A percentile compares a stretch with the other conserved stretches of the same genome.
These are phyloP conservation scores for Hypocryptadius cinnamomeus DNA, from an alignment of 2,113 vertebrate genomes.

Conservation along the genomic window DNA sequence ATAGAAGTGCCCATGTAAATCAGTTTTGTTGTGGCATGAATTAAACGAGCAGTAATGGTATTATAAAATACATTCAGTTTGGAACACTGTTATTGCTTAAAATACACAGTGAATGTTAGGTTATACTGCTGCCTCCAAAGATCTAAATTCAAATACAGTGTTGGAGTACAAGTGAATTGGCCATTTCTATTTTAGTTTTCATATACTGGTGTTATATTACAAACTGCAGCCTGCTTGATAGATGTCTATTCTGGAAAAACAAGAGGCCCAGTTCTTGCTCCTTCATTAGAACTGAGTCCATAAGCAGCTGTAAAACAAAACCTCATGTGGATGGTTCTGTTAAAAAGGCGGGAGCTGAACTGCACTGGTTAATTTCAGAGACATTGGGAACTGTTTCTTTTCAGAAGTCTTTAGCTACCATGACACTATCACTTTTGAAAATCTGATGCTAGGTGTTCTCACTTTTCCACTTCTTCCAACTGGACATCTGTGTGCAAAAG, in stretches of 20 bases:
- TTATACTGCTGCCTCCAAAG: background rate
- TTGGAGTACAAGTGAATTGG: background rate
- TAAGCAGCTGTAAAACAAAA: background rate
- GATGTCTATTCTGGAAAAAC: background rate
- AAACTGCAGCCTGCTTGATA: background rate
- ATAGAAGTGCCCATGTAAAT: background rate
- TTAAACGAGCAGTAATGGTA: background rate
- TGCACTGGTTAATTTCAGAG: background rate
- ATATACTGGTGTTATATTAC: background rate
- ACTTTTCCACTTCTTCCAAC: background rate
- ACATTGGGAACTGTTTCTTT: background rate
- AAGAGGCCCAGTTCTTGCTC: background rate
- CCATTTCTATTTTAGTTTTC: background rate
- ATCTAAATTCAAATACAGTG: background rate
- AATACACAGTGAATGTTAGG: background rate
- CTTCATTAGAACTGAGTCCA: background rate
- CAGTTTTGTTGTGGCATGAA: background rate
- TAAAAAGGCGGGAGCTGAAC: background rate
- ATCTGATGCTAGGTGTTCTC: background rate
- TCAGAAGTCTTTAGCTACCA: background rate
- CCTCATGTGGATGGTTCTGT: background rate
- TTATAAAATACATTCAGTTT: background rate
- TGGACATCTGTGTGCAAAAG: background rate
- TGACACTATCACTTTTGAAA: background rate
- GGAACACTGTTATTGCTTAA: background rate